Evolutionary conservation across 1,140 invertebrate species (phyloP).

Genomic region (Heliconius melpomene): DNA sequence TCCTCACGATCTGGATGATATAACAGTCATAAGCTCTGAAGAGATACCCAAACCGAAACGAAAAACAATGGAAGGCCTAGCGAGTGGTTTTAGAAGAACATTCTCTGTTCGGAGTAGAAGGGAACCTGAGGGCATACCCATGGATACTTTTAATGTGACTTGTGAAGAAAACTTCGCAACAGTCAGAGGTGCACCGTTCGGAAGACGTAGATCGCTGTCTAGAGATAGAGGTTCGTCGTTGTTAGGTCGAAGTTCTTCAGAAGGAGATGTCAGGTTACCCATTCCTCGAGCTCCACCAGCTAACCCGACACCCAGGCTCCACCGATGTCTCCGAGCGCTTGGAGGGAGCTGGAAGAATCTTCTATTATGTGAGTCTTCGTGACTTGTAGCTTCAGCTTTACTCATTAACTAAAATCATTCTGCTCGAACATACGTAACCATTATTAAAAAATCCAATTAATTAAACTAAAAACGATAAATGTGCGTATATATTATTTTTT

Average conservation of each 20-base stretch:
- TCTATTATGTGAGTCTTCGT: slow-evolving; percentile 83
- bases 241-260: slow-evolving; percentile 77
- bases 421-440: slow-evolving; percentile 34
- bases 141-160: slow-evolving; percentile 71
- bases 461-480: slow-evolving; percentile 51
- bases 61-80: slow-evolving; percentile 72
- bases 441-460: slow-evolving; percentile 59
- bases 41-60: slow-evolving; percentile 72
- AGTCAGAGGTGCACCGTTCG: slow-evolving; percentile 73
- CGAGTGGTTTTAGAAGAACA: slow-evolving; percentile 70
- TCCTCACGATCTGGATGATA: slow-evolving; percentile 67
- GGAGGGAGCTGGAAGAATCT: slow-evolving; percentile 85
- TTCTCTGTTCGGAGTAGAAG: slow-evolving; percentile 69
- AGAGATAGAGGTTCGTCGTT: slow-evolving; percentile 69
- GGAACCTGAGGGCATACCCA: slow-evolving; percentile 65
- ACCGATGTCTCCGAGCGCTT: slow-evolving; percentile 83
- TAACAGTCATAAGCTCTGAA: slow-evolving; percentile 78
- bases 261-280: slow-evolving; percentile 75
- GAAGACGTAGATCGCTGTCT: slow-evolving; percentile 69
- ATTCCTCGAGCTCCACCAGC: slow-evolving; percentile 59
- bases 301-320: slow-evolving; percentile 77
- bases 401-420: slow-evolving; percentile 45
- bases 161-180: slow-evolving; percentile 73
- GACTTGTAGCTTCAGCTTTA: slow-evolving; percentile 52
- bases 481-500: slow-evolving; percentile 51